Percentiles rank a stretch among this genome's conserved stretches.
Evolutionary conservation across 2,888 invertebrate species (phyloP).

Genomic region (Trichogramma evanescens): DNA sequence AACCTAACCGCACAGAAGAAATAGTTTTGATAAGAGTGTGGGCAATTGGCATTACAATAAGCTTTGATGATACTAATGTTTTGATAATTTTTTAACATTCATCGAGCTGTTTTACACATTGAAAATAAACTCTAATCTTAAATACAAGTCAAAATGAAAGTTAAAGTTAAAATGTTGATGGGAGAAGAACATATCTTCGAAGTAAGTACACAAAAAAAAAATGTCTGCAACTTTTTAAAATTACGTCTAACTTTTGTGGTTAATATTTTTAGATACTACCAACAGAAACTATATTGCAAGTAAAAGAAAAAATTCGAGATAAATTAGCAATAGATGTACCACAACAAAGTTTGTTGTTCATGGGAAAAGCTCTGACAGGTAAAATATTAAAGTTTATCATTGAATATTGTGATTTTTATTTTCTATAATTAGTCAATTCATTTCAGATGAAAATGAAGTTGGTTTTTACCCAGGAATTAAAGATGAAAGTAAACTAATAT

Average conservation of each 20-base stretch:
- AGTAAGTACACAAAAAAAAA: conserved; percentile 45
- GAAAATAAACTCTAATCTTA: background rate
- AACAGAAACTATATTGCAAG: conserved; percentile 55
- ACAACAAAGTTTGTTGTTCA: conserved; percentile 65
- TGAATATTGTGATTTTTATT: background rate
- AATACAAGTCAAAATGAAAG: conserved; percentile 53
- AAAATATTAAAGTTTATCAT: conserved; percentile 9
- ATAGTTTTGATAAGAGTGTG: too few relatives aligned
- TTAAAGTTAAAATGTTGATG: conserved; percentile 66
- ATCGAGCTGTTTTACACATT: too few relatives aligned
- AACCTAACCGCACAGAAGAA: background rate
- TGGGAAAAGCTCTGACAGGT: conserved; percentile 61
- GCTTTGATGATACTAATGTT: too few relatives aligned
- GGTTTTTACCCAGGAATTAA: conserved; percentile 65
- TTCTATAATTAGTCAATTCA: background rate
- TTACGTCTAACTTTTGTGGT: background rate
- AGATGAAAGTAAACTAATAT: conserved; percentile 67
- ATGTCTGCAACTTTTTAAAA: background rate
- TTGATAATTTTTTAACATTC: too few relatives aligned
- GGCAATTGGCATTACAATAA: too few relatives aligned
- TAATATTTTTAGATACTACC: conserved; percentile 37
- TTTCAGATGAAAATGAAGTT: conserved; percentile 61
- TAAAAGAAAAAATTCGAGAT: conserved; percentile 62
- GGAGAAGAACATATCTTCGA: conserved; percentile 64
- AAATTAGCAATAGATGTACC: conserved; percentile 60